A percentile compares a stretch with the other conserved stretches of the same genome.
These are phyloP conservation scores for Colletes gigas DNA, from an alignment of 1,140 invertebrate species.

Conservation along the genomic window DNA sequence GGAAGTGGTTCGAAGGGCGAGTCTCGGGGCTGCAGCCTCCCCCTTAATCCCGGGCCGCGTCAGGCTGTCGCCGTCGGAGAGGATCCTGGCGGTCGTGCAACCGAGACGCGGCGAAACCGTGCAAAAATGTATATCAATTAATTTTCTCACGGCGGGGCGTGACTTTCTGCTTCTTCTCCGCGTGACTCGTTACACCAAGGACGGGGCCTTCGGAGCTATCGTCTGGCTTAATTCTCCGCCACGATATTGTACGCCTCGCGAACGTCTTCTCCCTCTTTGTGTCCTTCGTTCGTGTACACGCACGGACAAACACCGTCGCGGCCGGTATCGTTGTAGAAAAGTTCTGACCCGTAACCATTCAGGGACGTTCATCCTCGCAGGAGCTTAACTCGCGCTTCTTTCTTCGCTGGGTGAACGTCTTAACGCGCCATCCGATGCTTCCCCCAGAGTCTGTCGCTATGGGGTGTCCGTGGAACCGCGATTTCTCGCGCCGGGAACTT, in stretches of 20 bases:
- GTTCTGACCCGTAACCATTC: conserved; percentile 14
- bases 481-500: not conserved
- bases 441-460: not conserved
- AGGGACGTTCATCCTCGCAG: conserved; percentile 10
- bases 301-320: not conserved
- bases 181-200: conserved; percentile 60
- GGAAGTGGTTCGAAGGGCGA: too few relatives aligned
- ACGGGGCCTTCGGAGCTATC: conserved; percentile 49
- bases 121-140: conserved; percentile 65
- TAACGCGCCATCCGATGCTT: conserved; percentile 10
- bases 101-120: conserved; percentile 15
- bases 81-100: not conserved
- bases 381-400: not conserved
- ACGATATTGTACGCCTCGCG: conserved; percentile 8
- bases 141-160: conserved; percentile 65
- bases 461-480: not conserved
- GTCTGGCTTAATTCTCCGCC: conserved; percentile 49
- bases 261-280: not conserved
- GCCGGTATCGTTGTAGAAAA: not conserved
- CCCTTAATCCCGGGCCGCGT: too few relatives aligned
- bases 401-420: conserved; percentile 9
- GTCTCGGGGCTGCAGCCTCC: too few relatives aligned
- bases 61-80: too few relatives aligned
- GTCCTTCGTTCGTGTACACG: too few relatives aligned
- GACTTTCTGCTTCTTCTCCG: conserved; percentile 44